These are phyloP conservation scores for Bubo blakistoni DNA, from an alignment of 2,113 vertebrate species.

Conservation along the genomic window DNA sequence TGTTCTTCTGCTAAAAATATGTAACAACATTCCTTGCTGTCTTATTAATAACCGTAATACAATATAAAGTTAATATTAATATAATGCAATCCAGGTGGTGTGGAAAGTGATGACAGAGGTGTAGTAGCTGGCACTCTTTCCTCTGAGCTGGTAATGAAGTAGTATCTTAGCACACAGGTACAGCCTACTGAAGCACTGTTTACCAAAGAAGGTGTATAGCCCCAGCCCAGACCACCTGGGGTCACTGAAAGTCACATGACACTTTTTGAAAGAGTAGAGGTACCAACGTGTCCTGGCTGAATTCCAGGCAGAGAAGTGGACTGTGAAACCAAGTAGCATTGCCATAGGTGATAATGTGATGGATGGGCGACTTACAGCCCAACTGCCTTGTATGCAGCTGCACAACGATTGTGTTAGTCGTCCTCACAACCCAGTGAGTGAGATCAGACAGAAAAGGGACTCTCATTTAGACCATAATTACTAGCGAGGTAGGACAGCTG, in stretches of 20 bases:
- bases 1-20: constrained; percentile 31
- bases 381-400: neutral
- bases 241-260: neutral
- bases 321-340: neutral
- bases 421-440: neutral
- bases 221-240: neutral
- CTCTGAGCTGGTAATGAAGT: neutral
- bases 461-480: neutral
- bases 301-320: neutral
- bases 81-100: constrained; percentile 16
- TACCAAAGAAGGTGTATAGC: neutral
- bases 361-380: neutral
- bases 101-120: constrained; percentile 12
- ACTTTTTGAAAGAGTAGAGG: neutral
- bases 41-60: constrained; percentile 41
- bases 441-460: neutral
- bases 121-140: neutral
- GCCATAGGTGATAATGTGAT: neutral
- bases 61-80: constrained; percentile 35
- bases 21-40: constrained; percentile 31
- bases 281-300: neutral
- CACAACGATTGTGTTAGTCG: neutral
- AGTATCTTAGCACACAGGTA: neutral
- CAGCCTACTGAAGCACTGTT: neutral
- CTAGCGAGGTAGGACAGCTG: neutral